Conservation (phyloP, 2,888 invertebrate genomes). For the Aporophyla lueneburgensis region DNA sequence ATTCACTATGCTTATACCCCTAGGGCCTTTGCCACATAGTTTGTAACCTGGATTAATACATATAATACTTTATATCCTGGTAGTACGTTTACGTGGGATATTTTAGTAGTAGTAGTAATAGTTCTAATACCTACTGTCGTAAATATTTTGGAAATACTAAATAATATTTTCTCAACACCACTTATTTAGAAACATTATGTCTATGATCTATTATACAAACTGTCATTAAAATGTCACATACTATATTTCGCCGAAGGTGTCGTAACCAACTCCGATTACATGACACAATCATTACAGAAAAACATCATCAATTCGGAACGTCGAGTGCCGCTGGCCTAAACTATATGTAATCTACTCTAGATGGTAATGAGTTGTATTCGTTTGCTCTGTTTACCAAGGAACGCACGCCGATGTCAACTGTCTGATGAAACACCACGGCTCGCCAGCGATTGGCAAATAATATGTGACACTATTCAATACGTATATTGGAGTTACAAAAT, state of each 20-base stretch:
- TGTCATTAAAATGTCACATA: slow-evolving; percentile 22
- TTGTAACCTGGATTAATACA: no score
- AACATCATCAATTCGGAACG: slow-evolving; percentile 40
- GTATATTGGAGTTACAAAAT: slow-evolving; percentile 30
- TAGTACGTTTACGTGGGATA: no score
- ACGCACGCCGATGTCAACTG: slow-evolving; percentile 61
- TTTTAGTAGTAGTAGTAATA: no score
- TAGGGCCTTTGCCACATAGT: no score
- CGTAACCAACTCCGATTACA: slow-evolving; percentile 19
- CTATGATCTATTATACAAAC: neutral
- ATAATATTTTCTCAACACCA: no score
- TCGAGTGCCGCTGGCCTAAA: slow-evolving; percentile 38
- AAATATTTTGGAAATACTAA: no score
- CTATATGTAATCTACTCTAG: slow-evolving; percentile 36
- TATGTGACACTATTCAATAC: slow-evolving; percentile 46
- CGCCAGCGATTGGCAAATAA: slow-evolving; percentile 49
- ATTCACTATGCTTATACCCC: no score
- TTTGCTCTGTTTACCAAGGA: slow-evolving; percentile 53
- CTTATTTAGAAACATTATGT: neutral
- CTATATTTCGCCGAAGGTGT: slow-evolving; percentile 23
- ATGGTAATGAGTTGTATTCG: slow-evolving; percentile 55
- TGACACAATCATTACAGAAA: slow-evolving; percentile 38
- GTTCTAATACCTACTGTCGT: no score
- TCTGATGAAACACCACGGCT: slow-evolving; percentile 51
- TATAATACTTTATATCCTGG: no score